Evolutionary conservation across 2,888 invertebrate species (phyloP), one percentile per base, ranked within the genome.

Genomic region (Myathropa florea): DNA sequence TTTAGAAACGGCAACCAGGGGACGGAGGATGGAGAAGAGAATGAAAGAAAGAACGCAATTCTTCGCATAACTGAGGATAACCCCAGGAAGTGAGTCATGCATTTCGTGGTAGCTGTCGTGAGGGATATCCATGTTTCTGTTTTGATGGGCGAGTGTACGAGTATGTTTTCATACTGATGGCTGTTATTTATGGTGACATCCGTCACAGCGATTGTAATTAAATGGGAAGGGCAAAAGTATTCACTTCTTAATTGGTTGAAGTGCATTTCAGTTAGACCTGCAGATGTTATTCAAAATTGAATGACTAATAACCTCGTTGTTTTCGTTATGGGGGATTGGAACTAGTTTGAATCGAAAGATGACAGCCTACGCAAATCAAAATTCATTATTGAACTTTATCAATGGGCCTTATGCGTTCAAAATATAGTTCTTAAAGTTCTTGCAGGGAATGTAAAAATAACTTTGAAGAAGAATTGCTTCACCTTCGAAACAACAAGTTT

Each of bases 21-120:
- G 46, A 6, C 46, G 18, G 18, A 18, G 46, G 18, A 18, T 7
- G 46, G 46, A 18, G 46, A 18, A 46, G n/a, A 77, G 33, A 30
- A 23, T 12, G 28, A 28, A n/a, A 63, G 55, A 30, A 39, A 36
- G 30, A 71, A 53, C 10, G 63, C 73, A 78, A 78, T 85, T 85
- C 72, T 21, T 77, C n/a, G 10, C 18, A 77, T 80, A 36, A 64
- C 63, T 60, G 72, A 73, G 77, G 82, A 76, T 57, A 77, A 82
- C 72, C 85, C 84, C 75, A 71, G 82, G 72, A 77, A 82, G 24
- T 85, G 85, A 85, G 63, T 85, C 85, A 85, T 77, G 28, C 75
- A 53, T 36, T 60, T 28, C 33, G 24, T 60, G 46, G 33, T 36
- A 67, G n/a, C 30, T 53, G 14, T 30, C 4, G 24, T 46, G 46